Conservation (phyloP, 2,113 vertebrate genomes). For the Coturnix japonica region DNA sequence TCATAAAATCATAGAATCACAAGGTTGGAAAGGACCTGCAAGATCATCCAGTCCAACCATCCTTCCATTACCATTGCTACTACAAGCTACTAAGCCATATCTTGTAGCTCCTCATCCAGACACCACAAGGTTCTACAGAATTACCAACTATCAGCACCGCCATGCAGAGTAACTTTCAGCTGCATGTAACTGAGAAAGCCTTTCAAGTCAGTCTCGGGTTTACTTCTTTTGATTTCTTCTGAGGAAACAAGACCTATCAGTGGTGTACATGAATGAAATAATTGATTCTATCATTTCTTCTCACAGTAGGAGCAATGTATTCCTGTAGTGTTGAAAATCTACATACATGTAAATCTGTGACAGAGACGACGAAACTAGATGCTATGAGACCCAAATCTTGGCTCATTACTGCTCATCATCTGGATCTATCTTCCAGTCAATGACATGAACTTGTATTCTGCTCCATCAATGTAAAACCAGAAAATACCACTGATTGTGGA, state of each 20-base stretch:
- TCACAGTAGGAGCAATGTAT: background rate
- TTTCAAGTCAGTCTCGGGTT: background rate
- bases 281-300: background rate
- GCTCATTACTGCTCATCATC: background rate
- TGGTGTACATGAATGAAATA: background rate
- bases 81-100: no score
- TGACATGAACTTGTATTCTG: fast-evolving
- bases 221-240: background rate
- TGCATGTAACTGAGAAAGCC: background rate
- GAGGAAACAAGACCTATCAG: background rate
- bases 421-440: background rate
- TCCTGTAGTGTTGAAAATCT: background rate
- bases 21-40: no score
- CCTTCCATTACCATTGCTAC: no score
- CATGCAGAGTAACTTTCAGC: background rate
- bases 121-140: background rate
- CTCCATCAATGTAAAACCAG: background rate
- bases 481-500: background rate
- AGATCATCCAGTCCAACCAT: no score
- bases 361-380: background rate
- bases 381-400: background rate
- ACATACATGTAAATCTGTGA: background rate
- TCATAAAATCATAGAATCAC: no score
- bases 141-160: background rate
- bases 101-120: no score